Base-by-base conservation (phyloP, 2,113 vertebrate genomes). In the Serinus canaria region DNA sequence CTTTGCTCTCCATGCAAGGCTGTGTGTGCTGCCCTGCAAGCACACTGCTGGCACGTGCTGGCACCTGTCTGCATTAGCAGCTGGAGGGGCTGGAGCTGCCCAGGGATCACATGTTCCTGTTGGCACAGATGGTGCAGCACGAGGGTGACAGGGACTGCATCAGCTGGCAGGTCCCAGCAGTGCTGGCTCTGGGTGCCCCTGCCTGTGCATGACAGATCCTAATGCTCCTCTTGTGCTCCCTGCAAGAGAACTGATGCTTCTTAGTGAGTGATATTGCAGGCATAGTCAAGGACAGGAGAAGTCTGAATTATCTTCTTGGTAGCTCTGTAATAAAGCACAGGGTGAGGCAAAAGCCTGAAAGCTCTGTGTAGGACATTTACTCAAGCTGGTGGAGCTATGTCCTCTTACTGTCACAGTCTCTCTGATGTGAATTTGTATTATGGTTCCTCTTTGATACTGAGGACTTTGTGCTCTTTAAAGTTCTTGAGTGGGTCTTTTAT, bases 21-120 rank as follows among this genome's bases (percentile, higher is more conserved):
- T 5, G 12, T 1, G 6, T 41, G 47, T 25, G 25, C 13, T 53
- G 23, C 41, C 41, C 39, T 47, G 11, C 3, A 62, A 58, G 37
- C 4, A 3, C 50, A 1, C 8, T 12, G 30, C 7, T 64, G 52
- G 23, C 50, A 35, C 0, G 0, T 30, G 46, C 66, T 43, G 43
- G 37, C n/a, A 21, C 55, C 46, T 0, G 0, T 35, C 44, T 46
- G 44, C 0, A 0, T 18, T 10, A 68, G 15, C 33, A 55, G 15
- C 9, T 64, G 14, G 50, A 59, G 19, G 15, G 27, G 16, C 39
- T 30, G 6, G 35, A 62, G 15, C 21, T 35, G 30, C 33, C 14
- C 37, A 28, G 58, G 28, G 24, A 27, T 3, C 2, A 37, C 11
- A 2, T 55, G n/a, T 50, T 15, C 52, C 56, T 17, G 22, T 0